Percentiles rank a stretch among this genome's conserved stretches.
Conservation (phyloP, 92 coral and sea anemone species). For the Umimayanthus kanabou region DNA sequence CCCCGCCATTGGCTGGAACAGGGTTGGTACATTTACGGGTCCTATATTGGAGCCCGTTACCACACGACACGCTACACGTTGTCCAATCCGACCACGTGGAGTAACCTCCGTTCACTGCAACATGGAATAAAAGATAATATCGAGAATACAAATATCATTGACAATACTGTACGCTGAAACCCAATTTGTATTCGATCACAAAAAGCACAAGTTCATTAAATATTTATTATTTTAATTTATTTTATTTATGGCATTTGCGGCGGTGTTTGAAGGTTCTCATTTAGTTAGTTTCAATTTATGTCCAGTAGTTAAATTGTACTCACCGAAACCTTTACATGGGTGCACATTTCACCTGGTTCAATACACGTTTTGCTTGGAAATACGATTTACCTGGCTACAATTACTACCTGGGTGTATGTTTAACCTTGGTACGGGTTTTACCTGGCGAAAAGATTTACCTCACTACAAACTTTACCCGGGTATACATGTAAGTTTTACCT, state of each 20-base stretch:
- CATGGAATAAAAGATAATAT: too few relatives aligned
- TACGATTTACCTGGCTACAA: not conserved
- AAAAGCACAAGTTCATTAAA: not conserved
- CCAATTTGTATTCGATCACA: not conserved
- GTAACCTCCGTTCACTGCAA: slow-evolving; percentile 86
- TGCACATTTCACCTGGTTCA: not conserved
- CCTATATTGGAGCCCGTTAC: slow-evolving; percentile 76
- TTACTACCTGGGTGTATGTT: not conserved
- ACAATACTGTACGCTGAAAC: too few relatives aligned
- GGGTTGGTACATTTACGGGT: slow-evolving; percentile 79
- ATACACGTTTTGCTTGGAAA: not conserved
- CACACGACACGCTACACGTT: slow-evolving; percentile 80
- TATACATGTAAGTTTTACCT: too few relatives aligned
- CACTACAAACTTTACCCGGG: slow-evolving; percentile 61
- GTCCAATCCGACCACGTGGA: slow-evolving; percentile 83
- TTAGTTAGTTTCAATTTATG: not conserved
- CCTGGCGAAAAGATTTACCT: too few relatives aligned
- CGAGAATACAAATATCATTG: not conserved
- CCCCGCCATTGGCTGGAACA: slow-evolving; percentile 82
- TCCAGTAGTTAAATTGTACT: too few relatives aligned
- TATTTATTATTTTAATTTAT: too few relatives aligned
- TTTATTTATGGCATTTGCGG: too few relatives aligned
- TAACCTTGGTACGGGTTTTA: not conserved
- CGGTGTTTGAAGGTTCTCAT: not conserved
- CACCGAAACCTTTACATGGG: too few relatives aligned